Evolutionary conservation across 2,113 vertebrate genomes (phyloP).

Genomic region (Rhea americana): DNA sequence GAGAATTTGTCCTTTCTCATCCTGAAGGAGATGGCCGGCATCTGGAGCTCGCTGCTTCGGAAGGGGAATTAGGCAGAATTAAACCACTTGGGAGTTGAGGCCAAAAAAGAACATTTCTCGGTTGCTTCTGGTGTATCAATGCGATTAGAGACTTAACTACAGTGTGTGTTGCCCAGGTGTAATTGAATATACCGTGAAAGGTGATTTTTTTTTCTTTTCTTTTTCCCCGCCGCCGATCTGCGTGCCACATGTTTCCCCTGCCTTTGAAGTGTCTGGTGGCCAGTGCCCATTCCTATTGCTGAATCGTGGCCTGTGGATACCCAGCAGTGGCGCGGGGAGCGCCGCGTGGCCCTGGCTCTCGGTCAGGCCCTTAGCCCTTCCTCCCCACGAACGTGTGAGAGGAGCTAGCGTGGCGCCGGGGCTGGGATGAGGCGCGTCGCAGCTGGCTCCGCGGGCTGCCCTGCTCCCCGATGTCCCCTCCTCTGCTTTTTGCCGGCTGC

Average conservation of each 20-base stretch:
- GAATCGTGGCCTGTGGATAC: rapidly evolving
- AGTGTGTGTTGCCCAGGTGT: neutral
- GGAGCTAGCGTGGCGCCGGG: no score
- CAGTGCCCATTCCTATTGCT: neutral
- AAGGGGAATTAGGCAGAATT: neutral
- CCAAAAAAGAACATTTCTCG: neutral
- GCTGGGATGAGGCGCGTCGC: no score
- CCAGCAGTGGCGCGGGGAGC: neutral
- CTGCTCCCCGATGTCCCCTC: neutral
- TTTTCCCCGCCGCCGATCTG: neutral
- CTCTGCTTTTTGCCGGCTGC: neutral
- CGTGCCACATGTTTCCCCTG: neutral
- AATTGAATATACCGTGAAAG: neutral
- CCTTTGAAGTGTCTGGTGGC: neutral
- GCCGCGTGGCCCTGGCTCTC: neutral
- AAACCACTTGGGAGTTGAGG: neutral
- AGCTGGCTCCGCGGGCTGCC: neutral
- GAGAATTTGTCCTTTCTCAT: neutral
- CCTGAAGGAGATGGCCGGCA: neutral
- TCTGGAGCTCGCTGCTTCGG: neutral
- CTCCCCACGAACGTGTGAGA: no score
- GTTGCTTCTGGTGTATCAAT: neutral
- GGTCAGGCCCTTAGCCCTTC: no score
- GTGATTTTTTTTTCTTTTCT: neutral
- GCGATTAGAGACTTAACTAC: neutral